Percentiles rank a stretch among this genome's conserved stretches.
Evolutionary conservation across 2,113 vertebrate genomes (phyloP).

Genomic region (Anolis sagrei): DNA sequence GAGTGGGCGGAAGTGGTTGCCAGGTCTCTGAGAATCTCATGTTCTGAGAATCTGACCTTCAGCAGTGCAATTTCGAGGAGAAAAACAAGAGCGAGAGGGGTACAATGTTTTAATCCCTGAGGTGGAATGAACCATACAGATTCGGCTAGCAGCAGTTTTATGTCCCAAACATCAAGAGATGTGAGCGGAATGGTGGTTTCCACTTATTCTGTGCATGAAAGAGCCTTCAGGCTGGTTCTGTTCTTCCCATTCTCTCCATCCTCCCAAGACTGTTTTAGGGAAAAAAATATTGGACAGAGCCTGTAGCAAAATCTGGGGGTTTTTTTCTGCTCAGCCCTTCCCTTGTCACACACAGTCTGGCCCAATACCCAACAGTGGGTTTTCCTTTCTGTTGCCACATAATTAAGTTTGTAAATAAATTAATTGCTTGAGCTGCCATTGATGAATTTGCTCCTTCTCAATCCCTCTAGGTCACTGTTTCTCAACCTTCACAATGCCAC

Average conservation of each 20-base stretch:
- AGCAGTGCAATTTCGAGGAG: neutral
- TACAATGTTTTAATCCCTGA: neutral
- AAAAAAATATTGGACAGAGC: too few species aligned
- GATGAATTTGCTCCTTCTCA: too few species aligned
- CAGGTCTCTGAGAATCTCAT: neutral
- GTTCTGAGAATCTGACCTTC: neutral
- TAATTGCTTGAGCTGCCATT: too few species aligned
- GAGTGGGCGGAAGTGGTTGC: constrained; percentile 6
- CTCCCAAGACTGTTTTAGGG: neutral
- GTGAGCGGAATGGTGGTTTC: neutral
- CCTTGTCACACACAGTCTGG: too few species aligned
- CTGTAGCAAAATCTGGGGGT: too few species aligned
- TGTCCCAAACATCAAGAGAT: neutral
- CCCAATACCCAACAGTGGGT: too few species aligned
- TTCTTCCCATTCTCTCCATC: neutral
- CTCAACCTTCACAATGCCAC: too few species aligned
- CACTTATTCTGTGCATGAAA: neutral
- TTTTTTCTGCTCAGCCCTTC: too few species aligned
- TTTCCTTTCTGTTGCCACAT: too few species aligned
- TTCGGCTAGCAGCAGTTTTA: neutral
- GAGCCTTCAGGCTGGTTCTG: neutral
- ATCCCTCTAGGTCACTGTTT: too few species aligned
- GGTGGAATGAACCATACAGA: fast-evolving
- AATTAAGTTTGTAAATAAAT: too few species aligned
- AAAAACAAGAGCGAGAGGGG: fast-evolving